Evolutionary conservation across 2,888 invertebrate species (phyloP).

Genomic region (Agriopis aurantiaria): DNA sequence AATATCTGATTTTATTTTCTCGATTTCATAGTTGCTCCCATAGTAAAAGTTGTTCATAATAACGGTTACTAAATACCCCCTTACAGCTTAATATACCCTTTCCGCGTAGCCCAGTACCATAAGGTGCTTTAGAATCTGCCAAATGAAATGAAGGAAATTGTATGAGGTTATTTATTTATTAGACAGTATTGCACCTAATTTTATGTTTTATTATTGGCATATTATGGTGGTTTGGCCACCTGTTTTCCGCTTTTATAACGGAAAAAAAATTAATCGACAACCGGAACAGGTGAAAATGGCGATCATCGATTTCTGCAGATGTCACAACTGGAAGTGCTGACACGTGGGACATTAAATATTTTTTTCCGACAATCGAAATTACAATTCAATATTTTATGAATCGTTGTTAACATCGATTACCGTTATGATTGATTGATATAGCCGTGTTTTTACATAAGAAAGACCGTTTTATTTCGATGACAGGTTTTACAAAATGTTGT

Average conservation of each 20-base stretch:
- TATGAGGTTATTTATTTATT: no score
- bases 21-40: no score
- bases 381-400: constrained; percentile 37
- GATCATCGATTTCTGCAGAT: constrained; percentile 52
- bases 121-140: no score
- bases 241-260: constrained; percentile 17
- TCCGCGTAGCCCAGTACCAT: no score
- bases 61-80: no score
- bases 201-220: no score
- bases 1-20: no score
- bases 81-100: no score
- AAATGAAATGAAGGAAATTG: no score
- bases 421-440: constrained; percentile 61
- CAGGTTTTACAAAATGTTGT: constrained; percentile 25
- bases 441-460: constrained; percentile 40
- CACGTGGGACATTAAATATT: constrained; percentile 54
- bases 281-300: constrained; percentile 33
- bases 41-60: no score
- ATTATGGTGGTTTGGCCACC: constrained; percentile 1
- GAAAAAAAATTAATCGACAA: constrained; percentile 20
- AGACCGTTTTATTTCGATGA: constrained; percentile 27
- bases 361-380: constrained; percentile 39
- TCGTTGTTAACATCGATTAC: constrained; percentile 43
- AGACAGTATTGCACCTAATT: no score
- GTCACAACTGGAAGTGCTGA: constrained; percentile 55